Evolutionary conservation across 2,797 vertebrate genomes (phyloP), one percentile per base, ranked within the genome.

Genomic region (Melopsittacus undulatus): DNA sequence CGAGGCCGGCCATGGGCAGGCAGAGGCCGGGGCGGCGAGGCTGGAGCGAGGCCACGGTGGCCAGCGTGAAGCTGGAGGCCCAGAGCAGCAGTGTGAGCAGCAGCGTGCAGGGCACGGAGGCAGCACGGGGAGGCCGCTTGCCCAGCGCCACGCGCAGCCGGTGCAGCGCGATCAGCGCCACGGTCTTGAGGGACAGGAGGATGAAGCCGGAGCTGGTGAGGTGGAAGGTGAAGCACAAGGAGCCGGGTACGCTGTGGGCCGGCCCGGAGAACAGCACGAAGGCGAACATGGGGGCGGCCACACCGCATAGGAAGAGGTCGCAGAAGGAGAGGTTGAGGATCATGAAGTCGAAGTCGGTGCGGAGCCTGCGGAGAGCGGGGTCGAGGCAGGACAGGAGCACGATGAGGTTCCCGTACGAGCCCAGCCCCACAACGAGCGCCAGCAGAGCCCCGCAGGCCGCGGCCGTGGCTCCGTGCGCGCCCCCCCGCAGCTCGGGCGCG

Each of bases 291-390:
- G 99, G 99, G 1, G 99, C 98, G 0, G 99, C 99, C 93, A 99
- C 98, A 5, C 98, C 99, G 45, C 99, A 99, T 29, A 99, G 98
- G 94, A 99, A 99, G 94, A 99, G 98, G 95, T 99, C 99, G 8
- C 99, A 99, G 97, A 99, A 99, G 79, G 99, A 99, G 62, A 99
- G 96, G 96, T 99, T 99, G 95, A 99, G 98, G 97, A 99, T 98
- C 99, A 99, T 99, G 96, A 99, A 99, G 97, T 99, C 99, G 40
- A 99, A 99, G 98, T 99, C 98, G 94, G 99, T 99, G 96, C 99
- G 98, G 96, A 99, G 99, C 97, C 99, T 99, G 94, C 99, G 98
- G 78, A 99, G 99, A 34, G 99, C 98, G 1, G 99, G 99, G 95
- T 99, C 99, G 12, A 99, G 99, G 97, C 99, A 99, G 57, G 99